phyloP scores from a whole-genome alignment of 2,797 vertebrate species.

The Masticophis lateralis region DNA sequence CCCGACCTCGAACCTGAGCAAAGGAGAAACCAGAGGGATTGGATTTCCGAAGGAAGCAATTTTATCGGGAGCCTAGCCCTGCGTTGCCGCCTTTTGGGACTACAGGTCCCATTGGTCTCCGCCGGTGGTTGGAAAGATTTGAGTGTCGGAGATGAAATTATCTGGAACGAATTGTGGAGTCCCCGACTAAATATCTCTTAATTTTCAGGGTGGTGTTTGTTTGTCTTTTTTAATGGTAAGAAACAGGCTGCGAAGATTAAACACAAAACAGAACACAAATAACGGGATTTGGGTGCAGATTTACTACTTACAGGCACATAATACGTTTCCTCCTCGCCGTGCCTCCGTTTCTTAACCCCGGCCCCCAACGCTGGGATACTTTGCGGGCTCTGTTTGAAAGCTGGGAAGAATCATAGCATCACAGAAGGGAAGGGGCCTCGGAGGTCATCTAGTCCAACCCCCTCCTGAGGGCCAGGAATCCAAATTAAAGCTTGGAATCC shows the following conservation, averaged over 20 bases:
- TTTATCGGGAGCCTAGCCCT: neutral
- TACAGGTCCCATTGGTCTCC: neutral
- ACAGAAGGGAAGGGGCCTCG: neutral
- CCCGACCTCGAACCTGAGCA: constrained; percentile 88
- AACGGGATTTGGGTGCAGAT: neutral
- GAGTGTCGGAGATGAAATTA: neutral
- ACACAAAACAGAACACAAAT: neutral
- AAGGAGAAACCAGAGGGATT: neutral
- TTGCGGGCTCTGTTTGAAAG: constrained; percentile 90
- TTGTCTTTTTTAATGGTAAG: neutral
- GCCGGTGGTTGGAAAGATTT: neutral
- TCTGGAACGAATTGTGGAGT: neutral
- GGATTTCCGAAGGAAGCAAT: neutral
- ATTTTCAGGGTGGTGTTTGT: neutral
- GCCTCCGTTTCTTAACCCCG: constrained; percentile 86
- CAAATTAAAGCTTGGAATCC: neutral
- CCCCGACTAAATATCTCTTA: neutral
- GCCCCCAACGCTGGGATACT: constrained; percentile 82
- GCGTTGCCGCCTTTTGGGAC: neutral
- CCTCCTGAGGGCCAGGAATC: neutral
- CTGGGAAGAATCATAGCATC: constrained; percentile 62
- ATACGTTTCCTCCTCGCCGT: constrained; percentile 92
- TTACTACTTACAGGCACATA: constrained; percentile 88
- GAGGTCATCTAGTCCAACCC: neutral
- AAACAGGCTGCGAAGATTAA: neutral